Evolutionary conservation across 2,113 vertebrate species (phyloP).

Genomic region (Holacanthus passer): DNA sequence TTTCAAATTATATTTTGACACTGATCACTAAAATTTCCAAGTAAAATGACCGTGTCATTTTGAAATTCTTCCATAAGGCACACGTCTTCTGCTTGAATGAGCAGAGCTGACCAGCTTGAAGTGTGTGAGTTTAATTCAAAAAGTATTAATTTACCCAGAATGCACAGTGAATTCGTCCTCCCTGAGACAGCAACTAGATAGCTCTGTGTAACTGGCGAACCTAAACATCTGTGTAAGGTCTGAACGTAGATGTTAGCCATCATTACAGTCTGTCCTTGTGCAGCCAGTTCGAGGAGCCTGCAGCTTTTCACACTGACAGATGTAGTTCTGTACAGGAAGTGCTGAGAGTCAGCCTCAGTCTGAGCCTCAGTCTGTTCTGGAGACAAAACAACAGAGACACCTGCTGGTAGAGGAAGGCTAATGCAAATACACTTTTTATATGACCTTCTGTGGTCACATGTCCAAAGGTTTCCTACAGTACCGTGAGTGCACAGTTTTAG

Average conservation of each 20-base stretch:
- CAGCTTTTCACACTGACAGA: too few relatives aligned
- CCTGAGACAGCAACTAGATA: too few relatives aligned
- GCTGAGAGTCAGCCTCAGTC: not conserved
- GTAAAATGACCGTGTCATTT: not conserved
- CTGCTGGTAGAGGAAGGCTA: slow-evolving; percentile 22
- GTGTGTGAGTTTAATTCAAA: not conserved
- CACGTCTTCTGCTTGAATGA: not conserved
- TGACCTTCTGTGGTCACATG: not conserved
- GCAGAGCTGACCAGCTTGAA: not conserved
- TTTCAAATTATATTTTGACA: not conserved
- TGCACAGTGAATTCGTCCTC: too few relatives aligned
- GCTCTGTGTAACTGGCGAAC: not conserved
- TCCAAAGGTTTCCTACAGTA: not conserved
- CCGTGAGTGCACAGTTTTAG: not conserved
- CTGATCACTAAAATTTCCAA: not conserved
- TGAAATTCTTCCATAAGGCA: too few relatives aligned
- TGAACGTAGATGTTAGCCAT: not conserved
- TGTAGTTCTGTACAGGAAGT: not conserved
- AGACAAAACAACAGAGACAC: slow-evolving; percentile 15
- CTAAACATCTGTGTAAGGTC: not conserved
- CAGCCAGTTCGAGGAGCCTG: not conserved
- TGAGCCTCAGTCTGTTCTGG: not conserved
- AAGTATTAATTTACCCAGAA: not conserved
- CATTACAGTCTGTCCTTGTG: not conserved
- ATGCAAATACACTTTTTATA: not conserved